Percentiles rank a stretch among this genome's conserved stretches.
phyloP scores from a whole-genome alignment of 2,797 vertebrate genomes.

The Cottoperca gobio region DNA sequence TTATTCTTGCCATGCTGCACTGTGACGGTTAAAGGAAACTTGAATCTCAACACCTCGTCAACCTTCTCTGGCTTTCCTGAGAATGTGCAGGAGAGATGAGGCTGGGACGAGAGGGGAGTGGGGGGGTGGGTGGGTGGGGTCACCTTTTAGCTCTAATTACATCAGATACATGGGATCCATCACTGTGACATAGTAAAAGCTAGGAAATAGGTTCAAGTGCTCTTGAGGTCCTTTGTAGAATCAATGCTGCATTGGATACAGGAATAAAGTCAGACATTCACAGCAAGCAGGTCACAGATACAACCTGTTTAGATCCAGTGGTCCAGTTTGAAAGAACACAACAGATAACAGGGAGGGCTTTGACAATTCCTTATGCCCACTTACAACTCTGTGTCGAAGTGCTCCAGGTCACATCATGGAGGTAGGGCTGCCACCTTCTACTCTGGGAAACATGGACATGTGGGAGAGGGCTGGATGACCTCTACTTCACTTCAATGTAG shows the following conservation, averaged over 20 bases:
- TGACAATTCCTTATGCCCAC: neutral
- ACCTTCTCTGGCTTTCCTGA: constrained; percentile 8
- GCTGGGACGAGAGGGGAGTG: neutral
- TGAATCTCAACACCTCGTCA: constrained; percentile 17
- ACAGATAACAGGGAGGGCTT: neutral
- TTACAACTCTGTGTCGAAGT: constrained; percentile 1
- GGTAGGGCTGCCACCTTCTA: constrained; percentile 10
- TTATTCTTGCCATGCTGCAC: constrained; percentile 20
- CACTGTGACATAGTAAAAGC: constrained; percentile 15
- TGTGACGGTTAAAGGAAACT: constrained; percentile 4
- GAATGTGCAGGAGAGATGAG: constrained; percentile 10
- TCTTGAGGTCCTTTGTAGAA: constrained; percentile 27
- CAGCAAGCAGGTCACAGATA: constrained; percentile 3
- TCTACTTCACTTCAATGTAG: neutral
- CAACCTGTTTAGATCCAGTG: constrained; percentile 26
- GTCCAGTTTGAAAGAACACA: constrained; percentile 10
- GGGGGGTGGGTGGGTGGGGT: neutral
- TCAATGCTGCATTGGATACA: neutral
- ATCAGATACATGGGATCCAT: constrained; percentile 31
- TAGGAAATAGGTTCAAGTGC: constrained; percentile 47
- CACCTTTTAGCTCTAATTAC: constrained; percentile 21
- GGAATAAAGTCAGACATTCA: constrained; percentile 12
- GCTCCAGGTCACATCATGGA: constrained; percentile 3
- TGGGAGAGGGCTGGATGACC: neutral
- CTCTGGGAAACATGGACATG: neutral